These are phyloP conservation scores for Drosophila teissieri DNA, from an alignment of 1,140 invertebrate genomes.

Conservation along the genomic window DNA sequence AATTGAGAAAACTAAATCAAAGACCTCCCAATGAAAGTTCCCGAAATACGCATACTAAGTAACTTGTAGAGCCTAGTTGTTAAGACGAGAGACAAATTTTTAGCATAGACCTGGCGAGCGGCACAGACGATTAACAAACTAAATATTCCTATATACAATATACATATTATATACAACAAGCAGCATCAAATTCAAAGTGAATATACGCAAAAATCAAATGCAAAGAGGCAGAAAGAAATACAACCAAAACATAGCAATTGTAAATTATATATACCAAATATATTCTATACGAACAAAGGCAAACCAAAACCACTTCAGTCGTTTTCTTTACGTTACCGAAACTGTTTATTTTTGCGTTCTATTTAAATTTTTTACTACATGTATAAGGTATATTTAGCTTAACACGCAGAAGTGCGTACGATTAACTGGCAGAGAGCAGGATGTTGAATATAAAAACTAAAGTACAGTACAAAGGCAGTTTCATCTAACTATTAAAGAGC, in stretches of 20 bases:
- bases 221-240: conserved; percentile 59
- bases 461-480: conserved; percentile 77
- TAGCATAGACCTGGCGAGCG: conserved; percentile 36
- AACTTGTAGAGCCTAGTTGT: conserved; percentile 56
- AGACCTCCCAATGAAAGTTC: conserved; percentile 81
- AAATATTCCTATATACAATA: conserved; percentile 83
- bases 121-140: conserved; percentile 75
- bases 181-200: conserved; percentile 46
- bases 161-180: conserved; percentile 60
- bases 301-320: conserved; percentile 6
- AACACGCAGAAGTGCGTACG: conserved; percentile 21
- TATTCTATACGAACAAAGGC: conserved; percentile 71
- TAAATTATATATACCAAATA: conserved; percentile 75
- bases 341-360: conserved; percentile 37
- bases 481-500: conserved; percentile 55
- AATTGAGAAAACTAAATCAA: conserved; percentile 63
- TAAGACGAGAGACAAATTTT: conserved; percentile 57
- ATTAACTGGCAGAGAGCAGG: conserved; percentile 50
- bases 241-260: conserved; percentile 70
- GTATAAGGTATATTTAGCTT: conserved; percentile 39
- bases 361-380: conserved; percentile 49
- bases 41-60: conserved; percentile 69
- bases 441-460: conserved; percentile 58
- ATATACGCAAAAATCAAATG: conserved; percentile 74
- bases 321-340: conserved; percentile 21